These are phyloP conservation scores for Cyanistes caeruleus DNA, from an alignment of 2,113 vertebrate genomes.

Conservation along the genomic window DNA sequence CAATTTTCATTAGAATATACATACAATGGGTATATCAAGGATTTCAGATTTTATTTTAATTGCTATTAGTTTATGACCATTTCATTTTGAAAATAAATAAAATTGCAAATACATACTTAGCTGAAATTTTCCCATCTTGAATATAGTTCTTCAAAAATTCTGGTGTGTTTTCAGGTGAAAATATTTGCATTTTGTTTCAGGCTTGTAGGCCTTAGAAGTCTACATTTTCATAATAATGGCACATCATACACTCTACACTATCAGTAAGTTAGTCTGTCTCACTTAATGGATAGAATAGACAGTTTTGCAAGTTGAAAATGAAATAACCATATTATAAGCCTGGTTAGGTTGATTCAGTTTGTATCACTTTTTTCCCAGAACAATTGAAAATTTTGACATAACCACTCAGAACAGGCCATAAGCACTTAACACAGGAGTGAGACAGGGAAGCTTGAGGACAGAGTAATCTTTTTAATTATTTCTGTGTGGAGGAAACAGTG, in stretches of 20 bases:
- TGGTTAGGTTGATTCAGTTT: not conserved
- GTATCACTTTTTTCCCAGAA: not conserved
- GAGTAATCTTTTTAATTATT: not conserved
- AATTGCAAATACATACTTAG: not conserved
- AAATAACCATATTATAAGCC: not conserved
- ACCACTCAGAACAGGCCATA: not conserved
- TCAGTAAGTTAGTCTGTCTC: not conserved
- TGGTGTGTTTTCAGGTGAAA: not conserved
- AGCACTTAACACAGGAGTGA: not conserved
- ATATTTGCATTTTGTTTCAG: not conserved
- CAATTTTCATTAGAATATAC: not conserved
- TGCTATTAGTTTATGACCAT: not conserved
- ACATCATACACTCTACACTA: not conserved
- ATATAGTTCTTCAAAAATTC: not conserved
- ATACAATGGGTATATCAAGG: not conserved
- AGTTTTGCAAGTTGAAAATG: not conserved
- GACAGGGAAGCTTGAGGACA: not conserved
- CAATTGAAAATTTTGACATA: not conserved
- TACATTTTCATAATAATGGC: not conserved
- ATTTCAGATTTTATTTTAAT: not conserved
- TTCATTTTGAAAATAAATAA: not conserved
- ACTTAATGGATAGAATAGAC: not conserved
- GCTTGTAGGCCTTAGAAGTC: not conserved
- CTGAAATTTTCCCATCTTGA: not conserved
- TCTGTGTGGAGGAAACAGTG: not conserved